Evolutionary conservation across 2,888 invertebrate species (phyloP), one percentile per base, ranked within the genome.

Genomic region (Lutraria lutraria): DNA sequence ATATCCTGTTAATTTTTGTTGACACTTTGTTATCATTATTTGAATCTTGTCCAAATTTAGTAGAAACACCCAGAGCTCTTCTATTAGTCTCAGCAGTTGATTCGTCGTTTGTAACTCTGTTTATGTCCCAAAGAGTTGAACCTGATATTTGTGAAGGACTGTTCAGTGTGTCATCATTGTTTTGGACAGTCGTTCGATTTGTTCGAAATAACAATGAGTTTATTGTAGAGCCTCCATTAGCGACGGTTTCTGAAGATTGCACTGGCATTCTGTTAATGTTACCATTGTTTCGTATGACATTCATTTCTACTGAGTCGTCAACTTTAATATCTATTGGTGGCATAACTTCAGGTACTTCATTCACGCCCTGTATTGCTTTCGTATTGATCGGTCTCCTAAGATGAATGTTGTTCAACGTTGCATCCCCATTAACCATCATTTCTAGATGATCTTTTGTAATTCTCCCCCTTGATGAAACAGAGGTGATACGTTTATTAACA

Each of bases 91-190:
- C 63, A 8, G 0, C 25, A 25, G n/a, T 13, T 25, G 63, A 3
- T 19, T 21, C n/a, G 53, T 80, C 63, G 21, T 72, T 76, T 43
- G 76, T 79, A 16, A 79, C 4, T 3, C 87, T 54, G 34, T 84
- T 88, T 25, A 88, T 63, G 53, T 88, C 87, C 87, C 87, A 88
- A 0, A 88, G n/a, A 25, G 84, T 84, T 13, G 87, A 76, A 16
- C 76, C 76, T 34, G 34, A 19, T 25, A 76, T 31, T 31, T 31
- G 29, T 25, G n/a, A 15, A 4, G 25, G 10, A 53, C 53, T 15
- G 12, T 1, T 25, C 15, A 53, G 81, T n/a, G 53, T 81, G 52
- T 53, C 19, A 31, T 2, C 76, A 34, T 76, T 76, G 29, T 0
- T 31, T 19, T 76, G 29, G 16, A 76, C 19, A 31, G 15, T 19